Conservation (phyloP, 2,797 vertebrate genomes). For the Remorina albescens region DNA sequence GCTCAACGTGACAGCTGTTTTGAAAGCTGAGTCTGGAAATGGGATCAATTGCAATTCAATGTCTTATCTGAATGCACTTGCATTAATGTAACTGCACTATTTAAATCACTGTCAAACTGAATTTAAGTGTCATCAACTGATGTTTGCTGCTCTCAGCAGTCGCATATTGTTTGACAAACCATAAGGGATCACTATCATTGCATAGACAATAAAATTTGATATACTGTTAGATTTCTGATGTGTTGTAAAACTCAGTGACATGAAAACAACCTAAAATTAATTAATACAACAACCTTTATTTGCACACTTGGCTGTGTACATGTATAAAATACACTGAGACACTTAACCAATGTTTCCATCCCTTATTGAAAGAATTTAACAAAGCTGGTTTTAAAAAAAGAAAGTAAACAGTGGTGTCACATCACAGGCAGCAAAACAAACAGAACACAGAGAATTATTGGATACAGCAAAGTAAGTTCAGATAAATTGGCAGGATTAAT, state of each 20-base stretch:
- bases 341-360: slow-evolving; percentile 52
- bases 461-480: slow-evolving; percentile 24
- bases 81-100: slow-evolving; percentile 40
- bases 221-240: slow-evolving; percentile 27
- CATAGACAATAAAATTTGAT: slow-evolving; percentile 72
- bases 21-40: slow-evolving; percentile 24
- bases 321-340: slow-evolving; percentile 84
- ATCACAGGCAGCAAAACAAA: slow-evolving; percentile 59
- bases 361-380: slow-evolving; percentile 49
- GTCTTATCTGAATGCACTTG: slow-evolving; percentile 49
- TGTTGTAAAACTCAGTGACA: slow-evolving; percentile 29
- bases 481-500: slow-evolving; percentile 49
- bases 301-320: slow-evolving; percentile 71
- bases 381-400: slow-evolving; percentile 31
- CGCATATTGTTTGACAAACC: slow-evolving; percentile 55
- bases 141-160: slow-evolving; percentile 28
- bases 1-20: slow-evolving; percentile 15
- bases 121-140: slow-evolving; percentile 43
- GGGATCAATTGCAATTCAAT: slow-evolving; percentile 44
- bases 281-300: slow-evolving; percentile 81
- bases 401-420: slow-evolving; percentile 20
- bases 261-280: background rate
- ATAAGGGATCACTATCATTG: slow-evolving; percentile 76
- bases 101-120: slow-evolving; percentile 55
- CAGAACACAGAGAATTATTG: slow-evolving; percentile 17